A percentile compares a stretch with the other conserved stretches of the same genome.
Conservation (phyloP, 2,113 vertebrate species). For the Macrotus californicus region DNA sequence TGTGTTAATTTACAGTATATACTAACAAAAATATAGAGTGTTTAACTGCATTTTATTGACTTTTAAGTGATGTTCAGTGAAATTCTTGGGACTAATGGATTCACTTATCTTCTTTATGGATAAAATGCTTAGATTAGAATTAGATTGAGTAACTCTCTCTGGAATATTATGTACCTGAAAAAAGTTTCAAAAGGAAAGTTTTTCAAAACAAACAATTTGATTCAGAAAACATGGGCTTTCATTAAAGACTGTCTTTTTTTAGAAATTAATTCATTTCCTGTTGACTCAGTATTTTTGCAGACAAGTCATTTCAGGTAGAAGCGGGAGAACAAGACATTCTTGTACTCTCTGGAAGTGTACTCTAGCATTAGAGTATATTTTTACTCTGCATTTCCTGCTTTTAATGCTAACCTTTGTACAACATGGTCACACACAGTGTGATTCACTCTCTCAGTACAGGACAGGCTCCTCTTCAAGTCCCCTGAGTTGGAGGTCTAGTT, state of each 20-base stretch:
- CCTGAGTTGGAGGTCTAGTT: neutral
- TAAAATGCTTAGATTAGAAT: neutral
- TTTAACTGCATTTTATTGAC: neutral
- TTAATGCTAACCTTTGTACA: neutral
- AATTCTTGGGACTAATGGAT: neutral
- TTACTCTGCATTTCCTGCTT: neutral
- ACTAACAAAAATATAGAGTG: neutral
- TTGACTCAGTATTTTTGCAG: neutral
- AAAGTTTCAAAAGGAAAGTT: slow-evolving; percentile 21
- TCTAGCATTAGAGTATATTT: neutral
- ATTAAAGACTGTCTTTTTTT: neutral
- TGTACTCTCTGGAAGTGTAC: neutral
- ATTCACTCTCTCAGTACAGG: rapidly evolving
- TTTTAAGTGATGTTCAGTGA: slow-evolving; percentile 22
- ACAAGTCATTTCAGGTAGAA: neutral
- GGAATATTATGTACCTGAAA: neutral
- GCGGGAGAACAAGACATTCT: neutral
- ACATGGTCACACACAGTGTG: rapidly evolving
- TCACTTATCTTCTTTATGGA: neutral
- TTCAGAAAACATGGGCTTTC: neutral
- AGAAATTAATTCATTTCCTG: slow-evolving; percentile 26
- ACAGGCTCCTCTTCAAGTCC: neutral
- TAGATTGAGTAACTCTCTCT: neutral
- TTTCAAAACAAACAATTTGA: slow-evolving; percentile 36
- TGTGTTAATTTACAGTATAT: neutral